Evolutionary conservation across 2,888 invertebrate species (phyloP).

Genomic region (Sisyra terminalis): DNA sequence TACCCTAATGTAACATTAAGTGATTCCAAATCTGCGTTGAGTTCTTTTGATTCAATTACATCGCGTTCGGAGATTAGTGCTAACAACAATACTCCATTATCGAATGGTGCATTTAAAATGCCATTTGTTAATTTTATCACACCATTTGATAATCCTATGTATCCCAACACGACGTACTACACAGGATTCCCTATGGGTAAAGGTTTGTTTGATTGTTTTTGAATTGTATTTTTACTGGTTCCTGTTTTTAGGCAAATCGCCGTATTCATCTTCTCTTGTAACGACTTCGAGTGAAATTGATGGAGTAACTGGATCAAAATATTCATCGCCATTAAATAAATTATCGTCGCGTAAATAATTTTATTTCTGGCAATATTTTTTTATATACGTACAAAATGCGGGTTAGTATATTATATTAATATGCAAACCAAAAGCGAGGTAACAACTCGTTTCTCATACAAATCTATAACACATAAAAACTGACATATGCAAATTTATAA

Average conservation of each 20-base stretch:
- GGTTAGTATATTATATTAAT: too few species aligned
- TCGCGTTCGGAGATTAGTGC: not conserved
- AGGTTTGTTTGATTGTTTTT: not conserved
- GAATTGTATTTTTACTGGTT: not conserved
- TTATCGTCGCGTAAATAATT: too few species aligned
- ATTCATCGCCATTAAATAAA: too few species aligned
- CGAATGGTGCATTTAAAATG: constrained; percentile 1
- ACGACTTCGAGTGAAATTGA: too few species aligned
- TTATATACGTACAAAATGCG: too few species aligned
- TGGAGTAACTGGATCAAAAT: too few species aligned
- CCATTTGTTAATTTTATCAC: constrained; percentile 22
- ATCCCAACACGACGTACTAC: constrained; percentile 23
- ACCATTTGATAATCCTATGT: constrained; percentile 28
- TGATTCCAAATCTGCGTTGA: constrained; percentile 20
- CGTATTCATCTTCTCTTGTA: too few species aligned
- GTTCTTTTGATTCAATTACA: not conserved
- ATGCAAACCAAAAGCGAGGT: too few species aligned
- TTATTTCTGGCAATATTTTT: too few species aligned
- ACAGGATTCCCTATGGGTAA: constrained; percentile 22
- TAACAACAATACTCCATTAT: not conserved
- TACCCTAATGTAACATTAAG: constrained; percentile 17
- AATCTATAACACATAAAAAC: too few species aligned
- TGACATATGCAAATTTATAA: too few species aligned
- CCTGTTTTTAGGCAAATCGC: not conserved
- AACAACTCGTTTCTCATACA: too few species aligned